Evolutionary conservation across 2,888 invertebrate species (phyloP).

Genomic region (Orthosia cruda): DNA sequence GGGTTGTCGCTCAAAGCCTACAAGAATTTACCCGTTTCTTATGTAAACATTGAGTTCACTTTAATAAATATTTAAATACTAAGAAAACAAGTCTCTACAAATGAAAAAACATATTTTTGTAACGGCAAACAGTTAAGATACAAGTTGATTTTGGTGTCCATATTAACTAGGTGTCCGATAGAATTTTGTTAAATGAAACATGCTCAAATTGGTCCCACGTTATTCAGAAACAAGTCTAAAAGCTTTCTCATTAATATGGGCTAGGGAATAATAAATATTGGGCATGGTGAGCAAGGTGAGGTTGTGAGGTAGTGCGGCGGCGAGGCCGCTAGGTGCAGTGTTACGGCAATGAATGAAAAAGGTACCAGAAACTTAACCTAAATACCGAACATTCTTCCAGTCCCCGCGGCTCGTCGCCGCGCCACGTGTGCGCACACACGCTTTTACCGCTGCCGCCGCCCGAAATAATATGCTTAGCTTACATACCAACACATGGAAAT

Average conservation of each 20-base stretch:
- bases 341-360: slow-evolving; percentile 90
- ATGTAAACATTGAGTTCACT: slow-evolving; percentile 54
- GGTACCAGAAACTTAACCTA: slow-evolving; percentile 91
- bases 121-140: slow-evolving; percentile 70
- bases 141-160: slow-evolving; percentile 72
- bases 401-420: slow-evolving; percentile 82
- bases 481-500: slow-evolving; percentile 84
- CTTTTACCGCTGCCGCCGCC: slow-evolving; percentile 87
- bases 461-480: slow-evolving; percentile 87
- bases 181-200: slow-evolving; percentile 67
- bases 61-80: slow-evolving; percentile 65
- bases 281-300: slow-evolving; percentile 73
- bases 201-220: slow-evolving; percentile 57
- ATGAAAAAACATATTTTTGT: slow-evolving; percentile 59
- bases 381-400: slow-evolving; percentile 90
- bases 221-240: slow-evolving; percentile 78
- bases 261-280: slow-evolving; percentile 82
- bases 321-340: slow-evolving; percentile 85
- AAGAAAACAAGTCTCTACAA: slow-evolving; percentile 67
- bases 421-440: slow-evolving; percentile 87
- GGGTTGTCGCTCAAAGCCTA: slow-evolving; percentile 29
- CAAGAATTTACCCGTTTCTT: slow-evolving; percentile 49
- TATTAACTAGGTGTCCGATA: slow-evolving; percentile 67
- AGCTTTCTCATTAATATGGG: slow-evolving; percentile 81
- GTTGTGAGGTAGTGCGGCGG: slow-evolving; percentile 66